Evolutionary conservation across 1,140 invertebrate species (phyloP).

Genomic region (Amyelois transitella): DNA sequence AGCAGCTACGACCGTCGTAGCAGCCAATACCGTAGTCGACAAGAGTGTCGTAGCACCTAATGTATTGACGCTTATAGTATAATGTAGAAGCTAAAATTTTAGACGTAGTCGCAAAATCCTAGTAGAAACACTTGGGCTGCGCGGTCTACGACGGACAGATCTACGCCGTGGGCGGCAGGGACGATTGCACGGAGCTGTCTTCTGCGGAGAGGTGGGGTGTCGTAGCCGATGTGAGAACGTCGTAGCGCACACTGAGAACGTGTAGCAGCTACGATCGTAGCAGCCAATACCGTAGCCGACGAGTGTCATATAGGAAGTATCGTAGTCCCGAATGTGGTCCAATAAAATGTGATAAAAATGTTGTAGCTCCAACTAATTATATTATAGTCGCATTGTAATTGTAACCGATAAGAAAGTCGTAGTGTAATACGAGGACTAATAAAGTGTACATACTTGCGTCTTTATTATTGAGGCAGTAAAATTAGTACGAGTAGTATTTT

Average conservation of each 20-base stretch:
- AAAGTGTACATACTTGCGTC: too few species aligned
- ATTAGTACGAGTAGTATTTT: too few species aligned
- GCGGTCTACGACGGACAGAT: conserved; percentile 99
- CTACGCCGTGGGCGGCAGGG: conserved; percentile 96
- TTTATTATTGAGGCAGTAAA: too few species aligned
- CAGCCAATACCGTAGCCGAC: neutral
- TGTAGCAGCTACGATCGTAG: conserved; percentile 11
- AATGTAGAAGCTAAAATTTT: too few species aligned
- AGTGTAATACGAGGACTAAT: too few species aligned
- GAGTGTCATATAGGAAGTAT: neutral
- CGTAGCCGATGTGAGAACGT: neutral
- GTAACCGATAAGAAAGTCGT: too few species aligned
- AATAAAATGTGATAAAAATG: too few species aligned
- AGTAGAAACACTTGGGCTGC: conserved; percentile 97
- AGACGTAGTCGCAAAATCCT: conserved; percentile 95
- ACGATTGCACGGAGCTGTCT: conserved; percentile 97
- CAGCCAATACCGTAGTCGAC: neutral
- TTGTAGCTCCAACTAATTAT: too few species aligned
- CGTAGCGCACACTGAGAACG: too few species aligned
- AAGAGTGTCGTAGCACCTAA: neutral
- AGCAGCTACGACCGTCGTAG: conserved; percentile 10
- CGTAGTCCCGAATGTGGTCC: too few species aligned
- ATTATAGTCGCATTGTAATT: too few species aligned
- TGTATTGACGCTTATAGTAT: too few species aligned
- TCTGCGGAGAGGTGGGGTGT: conserved; percentile 84